A percentile compares a stretch with the other conserved stretches of the same genome.
Evolutionary conservation across 2,797 vertebrate genomes (phyloP).

Genomic region (Neopelma chrysocephalum): DNA sequence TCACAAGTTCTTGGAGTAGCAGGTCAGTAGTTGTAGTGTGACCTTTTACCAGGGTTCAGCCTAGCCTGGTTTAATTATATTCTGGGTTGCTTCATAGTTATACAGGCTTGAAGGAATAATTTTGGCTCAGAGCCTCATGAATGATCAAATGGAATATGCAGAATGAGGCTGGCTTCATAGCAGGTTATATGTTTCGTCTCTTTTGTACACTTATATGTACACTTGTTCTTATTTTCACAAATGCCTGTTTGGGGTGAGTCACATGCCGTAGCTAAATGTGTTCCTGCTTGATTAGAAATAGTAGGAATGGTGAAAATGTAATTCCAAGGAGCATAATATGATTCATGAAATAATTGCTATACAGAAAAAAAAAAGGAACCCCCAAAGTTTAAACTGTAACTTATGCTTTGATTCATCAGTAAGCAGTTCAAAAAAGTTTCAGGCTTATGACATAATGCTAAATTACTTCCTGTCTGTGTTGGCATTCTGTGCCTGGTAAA

Average conservation of each 20-base stretch:
- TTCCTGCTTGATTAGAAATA: not conserved
- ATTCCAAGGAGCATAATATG: not conserved
- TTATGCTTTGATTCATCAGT: not conserved
- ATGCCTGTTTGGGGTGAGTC: not conserved
- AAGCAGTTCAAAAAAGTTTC: not conserved
- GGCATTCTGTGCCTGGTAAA: not conserved
- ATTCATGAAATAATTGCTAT: not conserved
- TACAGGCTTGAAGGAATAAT: not conserved
- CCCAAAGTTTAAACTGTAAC: not conserved
- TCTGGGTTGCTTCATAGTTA: not conserved
- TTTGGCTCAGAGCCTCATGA: not conserved
- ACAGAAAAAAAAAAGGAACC: not conserved
- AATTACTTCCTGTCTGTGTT: not conserved
- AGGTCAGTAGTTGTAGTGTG: not conserved
- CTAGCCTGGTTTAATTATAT: not conserved
- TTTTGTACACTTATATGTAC: not conserved
- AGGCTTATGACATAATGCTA: not conserved
- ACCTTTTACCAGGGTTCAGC: not conserved
- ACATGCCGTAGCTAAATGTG: not conserved
- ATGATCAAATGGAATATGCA: not conserved
- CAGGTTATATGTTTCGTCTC: not conserved
- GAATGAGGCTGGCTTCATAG: not conserved
- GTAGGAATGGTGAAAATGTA: not conserved
- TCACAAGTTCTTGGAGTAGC: not conserved
- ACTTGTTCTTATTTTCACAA: not conserved